Conservation (phyloP, 1,140 invertebrate genomes). For the Elymnias hypermnestra region DNA sequence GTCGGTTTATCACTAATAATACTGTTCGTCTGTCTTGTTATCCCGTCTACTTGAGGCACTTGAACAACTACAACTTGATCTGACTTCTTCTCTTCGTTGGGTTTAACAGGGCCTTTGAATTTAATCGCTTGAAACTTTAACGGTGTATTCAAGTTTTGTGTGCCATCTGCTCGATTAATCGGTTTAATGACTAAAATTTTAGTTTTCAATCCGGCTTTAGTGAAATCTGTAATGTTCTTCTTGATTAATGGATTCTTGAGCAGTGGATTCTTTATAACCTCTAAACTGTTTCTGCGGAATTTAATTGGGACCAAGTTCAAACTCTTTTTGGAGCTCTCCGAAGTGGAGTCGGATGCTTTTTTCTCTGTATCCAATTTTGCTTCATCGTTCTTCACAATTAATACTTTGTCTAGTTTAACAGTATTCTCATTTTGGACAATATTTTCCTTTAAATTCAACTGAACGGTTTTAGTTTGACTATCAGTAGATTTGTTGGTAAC, state of each 20-base stretch:
- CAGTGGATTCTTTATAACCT: constrained; percentile 64
- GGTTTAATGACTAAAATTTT: constrained; percentile 69
- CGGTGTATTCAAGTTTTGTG: constrained; percentile 34
- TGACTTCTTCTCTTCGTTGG: constrained; percentile 36
- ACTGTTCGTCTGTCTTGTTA: no score
- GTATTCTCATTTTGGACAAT: no score
- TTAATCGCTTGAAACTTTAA: constrained; percentile 67
- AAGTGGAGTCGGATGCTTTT: background rate
- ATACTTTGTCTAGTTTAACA: no score
- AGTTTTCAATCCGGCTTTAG: constrained; percentile 62
- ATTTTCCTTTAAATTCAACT: no score
- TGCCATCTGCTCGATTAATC: constrained; percentile 51
- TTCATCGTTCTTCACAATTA: no score
- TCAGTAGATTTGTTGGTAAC: no score
- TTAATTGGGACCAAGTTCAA: constrained; percentile 49
- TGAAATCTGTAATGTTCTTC: constrained; percentile 61
- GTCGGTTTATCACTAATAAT: no score
- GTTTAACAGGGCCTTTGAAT: constrained; percentile 52
- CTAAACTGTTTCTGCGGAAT: constrained; percentile 56
- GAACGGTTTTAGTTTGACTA: no score
- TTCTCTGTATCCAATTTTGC: constrained; percentile 1
- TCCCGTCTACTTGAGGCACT: constrained; percentile 58
- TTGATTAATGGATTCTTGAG: constrained; percentile 65
- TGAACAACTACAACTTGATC: constrained; percentile 59
- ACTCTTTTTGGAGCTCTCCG: background rate